These are phyloP conservation scores for Apus apus DNA, from an alignment of 2,113 vertebrate genomes.

Conservation along the genomic window DNA sequence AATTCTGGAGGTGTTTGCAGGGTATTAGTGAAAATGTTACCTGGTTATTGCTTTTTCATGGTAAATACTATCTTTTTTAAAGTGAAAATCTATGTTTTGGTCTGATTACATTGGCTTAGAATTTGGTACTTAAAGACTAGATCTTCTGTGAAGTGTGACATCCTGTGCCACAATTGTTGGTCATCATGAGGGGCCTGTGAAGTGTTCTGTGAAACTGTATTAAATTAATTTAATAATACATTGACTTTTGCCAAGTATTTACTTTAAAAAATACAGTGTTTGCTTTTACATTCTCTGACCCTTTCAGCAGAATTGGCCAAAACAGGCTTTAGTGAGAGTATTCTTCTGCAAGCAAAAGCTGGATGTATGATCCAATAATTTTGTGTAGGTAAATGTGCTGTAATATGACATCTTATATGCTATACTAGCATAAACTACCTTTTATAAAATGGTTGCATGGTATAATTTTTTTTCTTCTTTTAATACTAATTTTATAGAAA, in stretches of 20 bases:
- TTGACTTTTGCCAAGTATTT: background rate
- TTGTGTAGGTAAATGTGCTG: background rate
- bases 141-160: background rate
- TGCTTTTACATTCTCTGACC: background rate
- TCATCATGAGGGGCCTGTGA: background rate
- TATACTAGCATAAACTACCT: background rate
- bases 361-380: background rate
- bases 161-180: accelerated
- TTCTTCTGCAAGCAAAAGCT: background rate
- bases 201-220: background rate
- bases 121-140: background rate
- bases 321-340: background rate
- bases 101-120: background rate
- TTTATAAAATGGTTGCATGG: background rate
- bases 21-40: background rate
- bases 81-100: background rate
- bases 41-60: background rate
- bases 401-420: background rate
- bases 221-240: background rate
- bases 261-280: background rate
- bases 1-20: background rate
- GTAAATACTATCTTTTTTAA: background rate
- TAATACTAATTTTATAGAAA: background rate
- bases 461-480: background rate
- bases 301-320: background rate